Base-by-base conservation (phyloP, 2,888 invertebrate genomes). In the Neoitamus cyanurus region DNA sequence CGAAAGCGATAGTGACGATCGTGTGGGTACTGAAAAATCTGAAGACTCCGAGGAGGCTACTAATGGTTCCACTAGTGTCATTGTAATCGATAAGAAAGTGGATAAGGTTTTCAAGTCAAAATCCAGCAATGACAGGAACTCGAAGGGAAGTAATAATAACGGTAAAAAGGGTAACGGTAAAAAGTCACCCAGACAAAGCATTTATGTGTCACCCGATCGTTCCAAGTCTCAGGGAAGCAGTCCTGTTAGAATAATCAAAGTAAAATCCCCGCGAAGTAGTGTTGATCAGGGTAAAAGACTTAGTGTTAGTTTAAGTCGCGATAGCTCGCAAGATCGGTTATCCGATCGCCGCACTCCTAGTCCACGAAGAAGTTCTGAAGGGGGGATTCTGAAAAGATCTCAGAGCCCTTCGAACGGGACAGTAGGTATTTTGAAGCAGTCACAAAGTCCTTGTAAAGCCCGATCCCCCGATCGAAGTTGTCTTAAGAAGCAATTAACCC, bases 151-250 rank as follows among this genome's bases (percentile, higher is more conserved):
- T 70, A 87, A 87, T 42, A 86, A 87, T 37, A 86, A 88, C 0
- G 25, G 25, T 84, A 87, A 87, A 83, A 90, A 90, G 84, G 86
- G 86, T 4, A 88, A 87, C 42, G 86, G 86, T 4, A 88, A 87
- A 37, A 88, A 90, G 84, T 93, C 93, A 2, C 93, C 93, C 11
- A 92, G 93, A 6, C 93, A 93, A 85, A 93, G 93, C 75, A 93
- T 93, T 34, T 93, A 93, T 87, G 93, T 93, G 85, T 94, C 94
- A 0, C 91, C 91, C 0, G 91, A 91, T 87, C 90, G 91, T 25
- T 89, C 90, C 84, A 90, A 90, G 83, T 91, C 91, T 11, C 90
- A 90, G 86, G 90, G 91, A 11, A 90, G 89, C 83, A 91, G 90
- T 0, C 91, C 91, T 0, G 91, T 91, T 69, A 89, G 90, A 84